A percentile compares a stretch with the other conserved stretches of the same genome.
Evolutionary conservation across 2,888 invertebrate species (phyloP).

Genomic region (Rhogogaster chlorosoma): DNA sequence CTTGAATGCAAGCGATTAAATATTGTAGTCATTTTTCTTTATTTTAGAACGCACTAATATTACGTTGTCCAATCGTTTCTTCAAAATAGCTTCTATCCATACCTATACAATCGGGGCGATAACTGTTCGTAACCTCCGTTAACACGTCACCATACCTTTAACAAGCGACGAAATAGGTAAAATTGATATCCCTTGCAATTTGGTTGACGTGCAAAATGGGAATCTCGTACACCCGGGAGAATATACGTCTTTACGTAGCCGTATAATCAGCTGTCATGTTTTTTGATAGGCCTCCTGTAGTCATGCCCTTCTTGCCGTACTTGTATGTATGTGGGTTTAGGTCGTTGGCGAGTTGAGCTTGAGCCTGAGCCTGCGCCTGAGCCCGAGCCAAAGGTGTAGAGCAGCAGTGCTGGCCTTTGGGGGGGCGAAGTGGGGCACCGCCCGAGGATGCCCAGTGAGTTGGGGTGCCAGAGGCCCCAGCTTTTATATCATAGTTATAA

Average conservation of each 20-base stretch:
- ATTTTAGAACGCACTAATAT: not conserved
- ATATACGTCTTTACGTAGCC: conserved; percentile 22
- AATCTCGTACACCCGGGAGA: conserved; percentile 29
- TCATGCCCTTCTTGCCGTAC: not conserved
- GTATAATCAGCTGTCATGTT: conserved; percentile 44
- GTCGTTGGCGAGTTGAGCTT: not conserved
- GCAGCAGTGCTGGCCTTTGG: too few species aligned
- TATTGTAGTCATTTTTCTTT: not conserved
- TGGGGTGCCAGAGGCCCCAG: too few species aligned
- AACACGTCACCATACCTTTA: not conserved
- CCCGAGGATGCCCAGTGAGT: too few species aligned
- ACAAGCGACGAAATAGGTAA: conserved; percentile 23
- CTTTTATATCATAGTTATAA: too few species aligned
- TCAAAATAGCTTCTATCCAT: not conserved
- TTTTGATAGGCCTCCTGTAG: not conserved
- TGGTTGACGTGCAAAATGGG: conserved; percentile 35
- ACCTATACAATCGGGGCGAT: not conserved
- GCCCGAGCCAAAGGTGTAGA: conserved; percentile 34
- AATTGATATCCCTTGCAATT: conserved; percentile 37
- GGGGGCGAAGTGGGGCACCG: too few species aligned
- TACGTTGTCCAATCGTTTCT: not conserved
- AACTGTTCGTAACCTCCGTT: not conserved
- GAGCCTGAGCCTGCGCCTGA: not conserved
- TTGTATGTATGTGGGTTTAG: not conserved
- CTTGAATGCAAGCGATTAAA: not conserved